A percentile compares a stretch with the other conserved stretches of the same genome.
These are phyloP conservation scores for Theristus sp. DNA, from an alignment of 2,888 invertebrate species.

Conservation along the genomic window DNA sequence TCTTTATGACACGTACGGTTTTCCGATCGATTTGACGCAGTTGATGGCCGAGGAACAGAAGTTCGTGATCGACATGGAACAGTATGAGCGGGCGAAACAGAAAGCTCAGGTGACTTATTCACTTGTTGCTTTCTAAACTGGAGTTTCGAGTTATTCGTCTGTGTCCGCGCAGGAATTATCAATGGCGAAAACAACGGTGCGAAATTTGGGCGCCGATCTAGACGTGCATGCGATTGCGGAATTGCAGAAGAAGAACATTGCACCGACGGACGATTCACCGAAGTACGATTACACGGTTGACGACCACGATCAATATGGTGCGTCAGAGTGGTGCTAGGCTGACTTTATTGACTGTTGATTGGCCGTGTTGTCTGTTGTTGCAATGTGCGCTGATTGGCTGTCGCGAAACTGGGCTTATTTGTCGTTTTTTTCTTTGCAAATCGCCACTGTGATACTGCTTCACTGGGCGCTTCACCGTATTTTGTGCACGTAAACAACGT, in stretches of 20 bases:
- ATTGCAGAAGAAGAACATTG: slow-evolving; percentile 52
- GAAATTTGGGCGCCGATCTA: slow-evolving; percentile 57
- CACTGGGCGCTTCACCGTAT: too few relatives aligned
- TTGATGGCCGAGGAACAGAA: slow-evolving; percentile 86
- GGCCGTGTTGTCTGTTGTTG: too few relatives aligned
- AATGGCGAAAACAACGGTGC: slow-evolving; percentile 28
- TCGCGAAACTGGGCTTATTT: not conserved
- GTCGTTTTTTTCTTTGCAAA: not conserved
- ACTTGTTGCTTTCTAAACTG: not conserved
- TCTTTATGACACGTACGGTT: slow-evolving; percentile 94
- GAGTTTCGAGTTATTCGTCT: not conserved
- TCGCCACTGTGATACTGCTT: not conserved
- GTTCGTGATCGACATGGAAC: slow-evolving; percentile 61
- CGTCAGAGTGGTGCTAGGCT: slow-evolving; percentile 9
- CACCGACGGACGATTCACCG: slow-evolving; percentile 66
- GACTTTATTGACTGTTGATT: too few relatives aligned
- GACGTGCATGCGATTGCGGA: slow-evolving; percentile 87
- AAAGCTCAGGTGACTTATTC: not conserved
- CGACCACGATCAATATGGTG: slow-evolving; percentile 48
- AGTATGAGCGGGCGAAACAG: slow-evolving; percentile 54
- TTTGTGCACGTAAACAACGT: too few relatives aligned
- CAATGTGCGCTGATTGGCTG: not conserved
- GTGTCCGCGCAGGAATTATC: not conserved
- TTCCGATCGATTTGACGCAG: slow-evolving; percentile 88
- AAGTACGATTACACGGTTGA: slow-evolving; percentile 69